These are phyloP conservation scores for Pseudorasbora parva DNA, from an alignment of 2,113 vertebrate species.

Conservation along the genomic window DNA sequence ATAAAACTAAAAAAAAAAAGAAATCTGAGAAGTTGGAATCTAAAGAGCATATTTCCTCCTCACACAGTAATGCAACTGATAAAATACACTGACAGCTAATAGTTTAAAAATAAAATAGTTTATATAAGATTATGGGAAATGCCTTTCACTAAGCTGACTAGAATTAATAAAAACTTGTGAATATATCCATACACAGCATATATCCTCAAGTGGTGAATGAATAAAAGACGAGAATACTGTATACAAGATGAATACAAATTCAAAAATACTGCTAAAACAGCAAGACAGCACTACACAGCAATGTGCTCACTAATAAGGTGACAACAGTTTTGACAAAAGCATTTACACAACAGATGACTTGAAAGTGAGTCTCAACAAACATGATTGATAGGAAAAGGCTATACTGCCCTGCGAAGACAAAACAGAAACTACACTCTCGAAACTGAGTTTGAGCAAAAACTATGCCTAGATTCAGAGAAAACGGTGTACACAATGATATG, in stretches of 20 bases:
- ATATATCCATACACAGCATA: not conserved
- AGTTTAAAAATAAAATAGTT: not conserved
- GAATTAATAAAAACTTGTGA: not conserved
- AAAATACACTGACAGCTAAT: slow-evolving; percentile 12
- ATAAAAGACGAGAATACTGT: not conserved
- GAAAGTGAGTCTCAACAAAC: not conserved
- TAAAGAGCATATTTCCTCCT: not conserved
- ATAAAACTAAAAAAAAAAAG: not conserved
- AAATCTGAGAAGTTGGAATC: not conserved
- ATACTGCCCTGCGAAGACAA: not conserved
- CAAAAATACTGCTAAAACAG: slow-evolving; percentile 31
- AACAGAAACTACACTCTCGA: not conserved
- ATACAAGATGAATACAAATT: not conserved
- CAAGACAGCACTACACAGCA: slow-evolving; percentile 7
- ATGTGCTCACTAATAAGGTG: slow-evolving; percentile 28
- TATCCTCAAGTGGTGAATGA: not conserved
- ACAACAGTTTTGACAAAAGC: not conserved
- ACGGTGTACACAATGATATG: too few relatives aligned
- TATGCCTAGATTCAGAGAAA: not conserved
- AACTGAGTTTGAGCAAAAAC: not conserved
- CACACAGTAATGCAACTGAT: slow-evolving; percentile 6
- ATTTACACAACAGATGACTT: not conserved
- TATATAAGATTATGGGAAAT: slow-evolving; percentile 43
- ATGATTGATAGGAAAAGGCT: not conserved
- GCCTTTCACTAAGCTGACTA: slow-evolving; percentile 24